A percentile compares a stretch with the other conserved stretches of the same genome.
Conservation (phyloP, 2,797 vertebrate species). For the Anas bernieri region DNA sequence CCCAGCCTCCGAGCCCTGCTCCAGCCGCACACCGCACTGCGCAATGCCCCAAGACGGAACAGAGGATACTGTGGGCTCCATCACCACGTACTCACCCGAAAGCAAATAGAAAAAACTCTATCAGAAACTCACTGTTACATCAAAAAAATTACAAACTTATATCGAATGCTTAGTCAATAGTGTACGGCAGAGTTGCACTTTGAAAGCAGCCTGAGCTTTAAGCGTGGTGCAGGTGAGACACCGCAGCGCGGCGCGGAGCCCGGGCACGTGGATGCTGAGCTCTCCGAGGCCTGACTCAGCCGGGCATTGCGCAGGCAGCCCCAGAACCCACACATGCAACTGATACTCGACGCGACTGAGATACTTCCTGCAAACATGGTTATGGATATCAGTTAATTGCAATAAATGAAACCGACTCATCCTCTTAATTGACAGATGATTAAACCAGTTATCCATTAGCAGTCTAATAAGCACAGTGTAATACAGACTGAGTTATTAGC, state of each 20-base stretch:
- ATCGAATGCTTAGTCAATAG: background rate
- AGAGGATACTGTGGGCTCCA: background rate
- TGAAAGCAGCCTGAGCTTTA: background rate
- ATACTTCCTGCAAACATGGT: slow-evolving; percentile 60
- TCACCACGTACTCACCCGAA: fast-evolving
- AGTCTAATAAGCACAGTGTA: slow-evolving; percentile 35
- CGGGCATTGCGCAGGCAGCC: background rate
- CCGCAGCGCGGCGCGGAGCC: background rate
- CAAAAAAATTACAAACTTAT: background rate
- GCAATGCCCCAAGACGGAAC: fast-evolving
- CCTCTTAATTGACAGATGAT: slow-evolving; percentile 64
- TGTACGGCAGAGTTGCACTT: background rate
- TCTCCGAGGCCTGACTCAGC: slow-evolving; percentile 33
- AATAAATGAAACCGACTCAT: slow-evolving; percentile 63
- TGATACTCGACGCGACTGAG: background rate
- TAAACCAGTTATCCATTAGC: slow-evolving; percentile 59
- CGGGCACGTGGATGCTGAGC: background rate
- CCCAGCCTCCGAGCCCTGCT: background rate
- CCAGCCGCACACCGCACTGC: fast-evolving
- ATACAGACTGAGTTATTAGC: slow-evolving; percentile 35
- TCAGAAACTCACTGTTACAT: background rate
- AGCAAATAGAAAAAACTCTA: background rate
- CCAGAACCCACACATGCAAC: slow-evolving; percentile 31
- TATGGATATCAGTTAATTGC: slow-evolving; percentile 50
- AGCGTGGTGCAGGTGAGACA: fast-evolving